Base-by-base conservation (phyloP, 92 coral and sea anemone genomes). In the Blastomussa wellsi region DNA sequence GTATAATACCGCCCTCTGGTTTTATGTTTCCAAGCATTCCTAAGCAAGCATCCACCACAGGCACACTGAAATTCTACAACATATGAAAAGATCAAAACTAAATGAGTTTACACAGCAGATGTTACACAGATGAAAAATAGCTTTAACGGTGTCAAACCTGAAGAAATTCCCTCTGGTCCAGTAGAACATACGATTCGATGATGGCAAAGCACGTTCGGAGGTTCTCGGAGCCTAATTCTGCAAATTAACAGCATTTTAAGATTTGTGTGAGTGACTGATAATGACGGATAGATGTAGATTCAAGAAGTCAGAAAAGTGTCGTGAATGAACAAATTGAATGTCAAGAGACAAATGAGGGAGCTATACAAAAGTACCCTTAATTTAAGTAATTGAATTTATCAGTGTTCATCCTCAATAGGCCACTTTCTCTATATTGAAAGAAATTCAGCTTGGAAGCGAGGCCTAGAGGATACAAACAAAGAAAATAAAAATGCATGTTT, bases 221-320 rank as follows among this genome's bases (percentile, higher is more conserved):
- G 83, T 96, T 94, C 86, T 96, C 99, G 42, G 96, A 92, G 87
- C 98, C 93, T 52, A 92, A 75, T 33, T 96, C 99, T 82, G 78
- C 78, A 71, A 68, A 38, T 24, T 53, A 70, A 53, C 52, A 14
- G 62, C 6, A 37, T 35, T 2, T 22, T 33, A 55, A 49, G 22
- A 15, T 2, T 29, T 14, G 76, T 12, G 36, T 37, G 13, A 14
- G 2, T 38, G 57, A 22, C 26, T 28, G 38, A 64, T 13, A 47
- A 51, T 5, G n/a, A n/a, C n/a, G n/a, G 39, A 53, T 4, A 53
- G 60, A 17, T n/a, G 60, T 22, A 17, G 60, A 2, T n/a, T 17
- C n/a, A 53, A 19, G n/a, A 53, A 53, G 60, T 53, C 12, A 53
- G 60, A 53, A 24, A 55, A 39, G 78, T 6, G 14, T 9, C 7